Evolutionary conservation across 2,797 vertebrate species (phyloP).

Genomic region (Falco novaeseelandiae): DNA sequence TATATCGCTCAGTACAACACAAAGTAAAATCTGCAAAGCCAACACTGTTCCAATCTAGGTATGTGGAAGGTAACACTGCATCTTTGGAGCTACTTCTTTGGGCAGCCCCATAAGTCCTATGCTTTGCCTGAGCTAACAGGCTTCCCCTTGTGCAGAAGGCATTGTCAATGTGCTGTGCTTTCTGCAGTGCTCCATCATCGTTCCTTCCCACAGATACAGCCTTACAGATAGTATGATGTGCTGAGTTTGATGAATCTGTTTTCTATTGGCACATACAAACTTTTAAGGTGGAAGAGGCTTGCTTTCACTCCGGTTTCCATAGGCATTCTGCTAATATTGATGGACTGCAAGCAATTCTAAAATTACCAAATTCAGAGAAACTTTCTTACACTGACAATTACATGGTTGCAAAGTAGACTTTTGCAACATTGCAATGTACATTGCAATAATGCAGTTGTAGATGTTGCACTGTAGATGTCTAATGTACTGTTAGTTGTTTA

Average conservation of each 20-base stretch:
- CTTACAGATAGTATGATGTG: background rate
- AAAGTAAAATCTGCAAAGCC: background rate
- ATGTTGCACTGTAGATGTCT: background rate
- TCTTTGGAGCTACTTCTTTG: background rate
- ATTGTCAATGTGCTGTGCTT: rapidly evolving
- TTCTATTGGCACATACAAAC: background rate
- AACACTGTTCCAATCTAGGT: background rate
- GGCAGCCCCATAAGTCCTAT: rapidly evolving
- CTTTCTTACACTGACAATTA: background rate
- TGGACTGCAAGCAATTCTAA: background rate
- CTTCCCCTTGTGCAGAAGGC: background rate
- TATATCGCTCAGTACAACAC: background rate
- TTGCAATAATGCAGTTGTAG: background rate
- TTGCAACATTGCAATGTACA: background rate
- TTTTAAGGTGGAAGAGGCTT: background rate
- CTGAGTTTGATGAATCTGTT: rapidly evolving
- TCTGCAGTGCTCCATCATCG: background rate
- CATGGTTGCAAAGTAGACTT: background rate
- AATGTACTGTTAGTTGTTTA: background rate
- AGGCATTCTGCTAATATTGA: background rate
- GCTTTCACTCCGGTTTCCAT: background rate
- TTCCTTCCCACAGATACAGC: background rate
- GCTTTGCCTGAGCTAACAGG: background rate
- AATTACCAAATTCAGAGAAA: background rate
- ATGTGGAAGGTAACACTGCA: background rate